Percentiles rank a stretch among this genome's conserved stretches.
These are phyloP conservation scores for Cercopithecus petaurista DNA, from an alignment of 2,797 vertebrate species.

Conservation along the genomic window DNA sequence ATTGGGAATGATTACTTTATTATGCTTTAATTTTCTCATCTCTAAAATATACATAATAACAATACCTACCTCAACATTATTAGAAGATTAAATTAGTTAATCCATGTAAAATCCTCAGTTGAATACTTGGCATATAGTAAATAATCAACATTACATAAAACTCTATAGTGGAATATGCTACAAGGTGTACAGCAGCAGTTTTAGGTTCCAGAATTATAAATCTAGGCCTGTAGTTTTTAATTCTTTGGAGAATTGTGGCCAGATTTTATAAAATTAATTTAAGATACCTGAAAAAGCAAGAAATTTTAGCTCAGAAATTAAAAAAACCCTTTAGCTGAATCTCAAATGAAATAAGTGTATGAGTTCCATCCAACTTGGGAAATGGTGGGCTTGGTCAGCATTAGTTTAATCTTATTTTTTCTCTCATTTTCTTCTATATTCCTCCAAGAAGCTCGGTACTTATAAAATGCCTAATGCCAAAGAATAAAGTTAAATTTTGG, in stretches of 20 bases:
- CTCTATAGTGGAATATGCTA: neutral
- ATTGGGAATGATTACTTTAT: neutral
- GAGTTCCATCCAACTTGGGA: neutral
- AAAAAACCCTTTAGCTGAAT: neutral
- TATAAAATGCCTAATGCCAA: neutral
- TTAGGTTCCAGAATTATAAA: neutral
- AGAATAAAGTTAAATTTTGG: neutral
- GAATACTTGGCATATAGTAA: neutral
- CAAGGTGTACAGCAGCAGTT: neutral
- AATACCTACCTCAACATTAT: neutral
- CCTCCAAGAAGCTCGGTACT: neutral
- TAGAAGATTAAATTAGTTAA: neutral
- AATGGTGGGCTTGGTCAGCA: neutral
- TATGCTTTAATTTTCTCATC: neutral
- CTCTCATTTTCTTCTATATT: neutral
- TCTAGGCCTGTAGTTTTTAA: neutral
- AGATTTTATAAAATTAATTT: neutral
- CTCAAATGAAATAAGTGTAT: neutral
- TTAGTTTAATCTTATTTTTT: neutral
- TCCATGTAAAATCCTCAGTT: neutral
- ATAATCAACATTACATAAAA: neutral
- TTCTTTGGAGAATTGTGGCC: neutral
- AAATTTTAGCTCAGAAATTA: neutral
- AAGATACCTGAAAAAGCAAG: neutral
- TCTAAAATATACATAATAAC: neutral